phyloP scores from a whole-genome alignment of 2,888 invertebrate species.

The Hermodice carunculata region DNA sequence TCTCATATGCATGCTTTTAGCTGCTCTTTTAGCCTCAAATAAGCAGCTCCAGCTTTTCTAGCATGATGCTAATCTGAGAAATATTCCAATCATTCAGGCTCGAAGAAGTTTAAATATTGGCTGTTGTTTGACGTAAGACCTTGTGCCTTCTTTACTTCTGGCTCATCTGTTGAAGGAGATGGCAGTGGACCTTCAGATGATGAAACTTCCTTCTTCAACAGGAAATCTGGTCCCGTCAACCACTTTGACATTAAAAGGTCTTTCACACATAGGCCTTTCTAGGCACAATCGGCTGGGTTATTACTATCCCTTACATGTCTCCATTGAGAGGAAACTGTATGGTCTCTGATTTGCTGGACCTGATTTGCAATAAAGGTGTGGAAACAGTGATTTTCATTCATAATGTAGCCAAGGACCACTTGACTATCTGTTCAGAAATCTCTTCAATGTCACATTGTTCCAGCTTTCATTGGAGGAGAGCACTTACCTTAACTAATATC shows the following conservation, averaged over 20 bases:
- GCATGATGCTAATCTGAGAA: constrained; percentile 5
- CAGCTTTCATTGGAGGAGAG: not conserved
- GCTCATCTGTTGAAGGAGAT: not conserved
- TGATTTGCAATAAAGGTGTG: constrained; percentile 47
- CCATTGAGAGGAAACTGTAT: constrained; percentile 35
- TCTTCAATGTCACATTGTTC: constrained; percentile 11
- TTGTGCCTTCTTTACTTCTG: not conserved
- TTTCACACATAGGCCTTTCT: constrained; percentile 20
- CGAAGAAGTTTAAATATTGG: not conserved
- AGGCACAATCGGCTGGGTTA: constrained; percentile 38
- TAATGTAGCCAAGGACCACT: constrained; percentile 19
- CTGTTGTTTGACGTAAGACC: not conserved
- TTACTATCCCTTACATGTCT: constrained; percentile 40
- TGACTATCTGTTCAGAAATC: constrained; percentile 18
- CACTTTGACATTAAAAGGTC: constrained; percentile 3
- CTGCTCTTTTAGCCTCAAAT: not conserved
- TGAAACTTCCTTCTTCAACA: not conserved
- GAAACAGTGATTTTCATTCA: constrained; percentile 33
- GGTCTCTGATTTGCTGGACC: constrained; percentile 39
- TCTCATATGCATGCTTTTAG: not conserved
- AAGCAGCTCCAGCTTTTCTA: not conserved
- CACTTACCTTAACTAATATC: constrained; percentile 9
- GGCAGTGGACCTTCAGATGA: not conserved
- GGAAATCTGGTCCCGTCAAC: constrained; percentile 16
- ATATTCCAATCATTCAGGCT: not conserved